Evolutionary conservation across 2,888 invertebrate species (phyloP).

Genomic region (Caenorhabditis imperialis): DNA sequence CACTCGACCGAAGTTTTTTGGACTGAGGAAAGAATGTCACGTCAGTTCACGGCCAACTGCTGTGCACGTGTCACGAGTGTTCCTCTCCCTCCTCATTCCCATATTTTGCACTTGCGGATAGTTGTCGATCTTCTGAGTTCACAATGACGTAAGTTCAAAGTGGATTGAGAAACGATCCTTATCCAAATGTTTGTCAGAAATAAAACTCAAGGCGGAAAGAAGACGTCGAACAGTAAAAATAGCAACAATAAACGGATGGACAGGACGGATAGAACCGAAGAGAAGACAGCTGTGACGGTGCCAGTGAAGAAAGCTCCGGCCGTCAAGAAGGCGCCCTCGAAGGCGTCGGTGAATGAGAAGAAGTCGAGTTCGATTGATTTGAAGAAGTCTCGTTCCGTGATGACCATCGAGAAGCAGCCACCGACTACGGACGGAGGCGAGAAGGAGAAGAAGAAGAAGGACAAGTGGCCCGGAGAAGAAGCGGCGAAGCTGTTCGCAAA

Average conservation of each 20-base stretch:
- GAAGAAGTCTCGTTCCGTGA: constrained; percentile 15
- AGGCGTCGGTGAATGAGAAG: constrained; percentile 6
- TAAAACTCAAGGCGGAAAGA: constrained; percentile 21
- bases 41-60: too few relatives aligned
- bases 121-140: constrained; percentile 6
- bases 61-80: too few relatives aligned
- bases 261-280: constrained; percentile 10
- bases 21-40: too few relatives aligned
- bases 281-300: constrained; percentile 24
- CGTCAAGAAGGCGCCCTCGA: constrained; percentile 16
- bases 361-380: constrained; percentile 10
- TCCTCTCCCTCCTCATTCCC: too few relatives aligned
- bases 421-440: constrained; percentile 7
- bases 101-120: neutral
- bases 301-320: neutral
- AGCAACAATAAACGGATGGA: constrained; percentile 17
- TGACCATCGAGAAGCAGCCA: constrained; percentile 17
- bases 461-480: constrained; percentile 53
- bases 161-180: neutral
- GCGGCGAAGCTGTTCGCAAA: constrained; percentile 31
- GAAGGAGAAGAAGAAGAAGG: constrained; percentile 24
- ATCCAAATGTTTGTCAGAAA: constrained; percentile 13
- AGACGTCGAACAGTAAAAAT: constrained; percentile 25
- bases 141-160: neutral
- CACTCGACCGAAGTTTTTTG: too few relatives aligned